Percentiles rank a stretch among this genome's conserved stretches.
Conservation (phyloP, 2,797 vertebrate genomes). For the Coregonus sp. region DNA sequence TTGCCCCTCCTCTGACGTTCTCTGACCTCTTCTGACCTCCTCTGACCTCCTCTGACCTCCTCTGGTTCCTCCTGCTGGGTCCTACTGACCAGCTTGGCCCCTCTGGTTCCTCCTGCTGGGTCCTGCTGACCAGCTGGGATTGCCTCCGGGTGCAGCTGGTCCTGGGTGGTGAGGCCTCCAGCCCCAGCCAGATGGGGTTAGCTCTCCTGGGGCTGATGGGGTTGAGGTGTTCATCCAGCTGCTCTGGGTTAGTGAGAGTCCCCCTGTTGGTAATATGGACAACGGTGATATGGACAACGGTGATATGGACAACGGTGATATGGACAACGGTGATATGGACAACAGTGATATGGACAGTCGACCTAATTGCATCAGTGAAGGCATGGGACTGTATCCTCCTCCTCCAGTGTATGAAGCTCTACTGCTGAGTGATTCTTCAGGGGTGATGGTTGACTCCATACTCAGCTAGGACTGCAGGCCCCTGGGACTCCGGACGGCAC, state of each 20-base stretch:
- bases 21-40: conserved; percentile 22
- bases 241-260: not conserved
- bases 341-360: not conserved
- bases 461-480: conserved; percentile 1
- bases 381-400: conserved; percentile 10
- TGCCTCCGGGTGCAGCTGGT: conserved; percentile 67
- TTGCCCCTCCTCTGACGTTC: conserved; percentile 38
- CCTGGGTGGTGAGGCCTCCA: conserved; percentile 73
- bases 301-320: not conserved
- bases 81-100: not conserved
- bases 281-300: not conserved
- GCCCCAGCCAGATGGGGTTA: conserved; percentile 55
- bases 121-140: too few species aligned
- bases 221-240: conserved; percentile 53
- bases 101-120: conserved; percentile 45
- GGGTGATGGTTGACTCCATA: not conserved
- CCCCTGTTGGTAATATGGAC: not conserved
- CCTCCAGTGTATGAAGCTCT: not conserved
- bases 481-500: not conserved
- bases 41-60: conserved; percentile 19
- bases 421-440: not conserved
- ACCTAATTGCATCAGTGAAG: not conserved
- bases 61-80: conserved; percentile 44
- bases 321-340: not conserved
- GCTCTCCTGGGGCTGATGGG: conserved; percentile 64